Conservation (phyloP, 1,140 invertebrate genomes). For the Aradophagus sp. region DNA sequence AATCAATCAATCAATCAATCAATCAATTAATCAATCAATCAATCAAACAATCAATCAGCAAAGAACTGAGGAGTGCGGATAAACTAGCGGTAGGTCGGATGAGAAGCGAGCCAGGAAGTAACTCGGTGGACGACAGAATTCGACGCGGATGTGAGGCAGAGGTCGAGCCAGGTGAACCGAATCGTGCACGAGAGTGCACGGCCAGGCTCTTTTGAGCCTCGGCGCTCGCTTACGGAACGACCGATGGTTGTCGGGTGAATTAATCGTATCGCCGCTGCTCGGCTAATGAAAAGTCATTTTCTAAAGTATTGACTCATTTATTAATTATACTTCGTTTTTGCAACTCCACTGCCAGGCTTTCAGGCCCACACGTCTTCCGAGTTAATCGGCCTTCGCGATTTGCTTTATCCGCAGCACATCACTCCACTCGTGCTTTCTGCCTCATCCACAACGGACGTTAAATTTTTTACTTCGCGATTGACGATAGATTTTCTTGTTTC, state of each 20-base stretch:
- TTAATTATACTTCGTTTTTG: constrained; percentile 38
- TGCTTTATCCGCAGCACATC: constrained; percentile 9
- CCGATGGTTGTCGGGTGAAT: constrained; percentile 41
- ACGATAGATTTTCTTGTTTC: too few relatives aligned
- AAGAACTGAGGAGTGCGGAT: constrained; percentile 9
- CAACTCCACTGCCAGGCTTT: constrained; percentile 8
- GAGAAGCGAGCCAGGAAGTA: constrained; percentile 48
- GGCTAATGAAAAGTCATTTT: constrained; percentile 42
- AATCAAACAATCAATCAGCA: too few relatives aligned
- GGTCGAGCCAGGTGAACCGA: constrained; percentile 45
- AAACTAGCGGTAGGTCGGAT: constrained; percentile 25
- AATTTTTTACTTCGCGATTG: too few relatives aligned
- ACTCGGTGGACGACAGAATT: constrained; percentile 45
- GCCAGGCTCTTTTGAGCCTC: constrained; percentile 27
- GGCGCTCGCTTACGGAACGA: constrained; percentile 15
- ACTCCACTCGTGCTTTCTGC: too few relatives aligned
- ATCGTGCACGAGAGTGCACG: constrained; percentile 35
- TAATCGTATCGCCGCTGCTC: constrained; percentile 27
- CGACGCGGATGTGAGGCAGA: constrained; percentile 37
- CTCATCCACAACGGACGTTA: too few relatives aligned
- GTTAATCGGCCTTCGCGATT: constrained; percentile 12
- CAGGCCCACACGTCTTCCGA: constrained; percentile 20
- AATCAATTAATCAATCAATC: too few relatives aligned
- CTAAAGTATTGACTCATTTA: constrained; percentile 35
- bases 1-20: too few relatives aligned